These are phyloP conservation scores for Lasiommata megera DNA, from an alignment of 2,888 invertebrate species.

Conservation along the genomic window DNA sequence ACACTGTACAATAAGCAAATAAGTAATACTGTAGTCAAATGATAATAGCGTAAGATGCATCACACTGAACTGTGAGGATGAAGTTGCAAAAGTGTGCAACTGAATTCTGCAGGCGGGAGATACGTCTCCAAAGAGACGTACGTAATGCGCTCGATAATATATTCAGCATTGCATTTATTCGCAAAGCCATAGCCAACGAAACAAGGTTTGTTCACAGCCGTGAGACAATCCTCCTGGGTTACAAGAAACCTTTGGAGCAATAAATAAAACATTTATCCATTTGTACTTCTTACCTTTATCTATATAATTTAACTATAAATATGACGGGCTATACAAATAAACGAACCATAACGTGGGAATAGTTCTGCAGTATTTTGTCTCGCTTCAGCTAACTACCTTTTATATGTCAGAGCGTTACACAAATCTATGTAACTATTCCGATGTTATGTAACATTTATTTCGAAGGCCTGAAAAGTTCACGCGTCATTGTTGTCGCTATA, in stretches of 20 bases:
- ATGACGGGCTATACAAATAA: no score
- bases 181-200: conserved; percentile 64
- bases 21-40: conserved; percentile 18
- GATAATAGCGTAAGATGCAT: conserved; percentile 30
- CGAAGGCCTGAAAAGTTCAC: no score
- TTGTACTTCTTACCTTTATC: no score
- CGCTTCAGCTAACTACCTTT: no score
- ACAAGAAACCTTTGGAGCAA: conserved; percentile 37
- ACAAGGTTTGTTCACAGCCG: conserved; percentile 63
- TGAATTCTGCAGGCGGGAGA: conserved; percentile 55
- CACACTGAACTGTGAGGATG: conserved; percentile 34
- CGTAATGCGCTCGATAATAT: conserved; percentile 75
- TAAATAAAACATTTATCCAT: conserved; percentile 16
- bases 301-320: no score
- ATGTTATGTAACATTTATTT: no score
- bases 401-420: no score
- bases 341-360: no score
- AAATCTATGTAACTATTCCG: no score
- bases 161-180: conserved; percentile 75
- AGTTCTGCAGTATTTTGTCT: no score
- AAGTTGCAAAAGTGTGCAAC: conserved; percentile 40
- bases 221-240: conserved; percentile 61
- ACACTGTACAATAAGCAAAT: no score
- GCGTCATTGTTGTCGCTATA: no score
- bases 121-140: conserved; percentile 70